Conservation (phyloP, 2,113 vertebrate species). For the Columba janthina region DNA sequence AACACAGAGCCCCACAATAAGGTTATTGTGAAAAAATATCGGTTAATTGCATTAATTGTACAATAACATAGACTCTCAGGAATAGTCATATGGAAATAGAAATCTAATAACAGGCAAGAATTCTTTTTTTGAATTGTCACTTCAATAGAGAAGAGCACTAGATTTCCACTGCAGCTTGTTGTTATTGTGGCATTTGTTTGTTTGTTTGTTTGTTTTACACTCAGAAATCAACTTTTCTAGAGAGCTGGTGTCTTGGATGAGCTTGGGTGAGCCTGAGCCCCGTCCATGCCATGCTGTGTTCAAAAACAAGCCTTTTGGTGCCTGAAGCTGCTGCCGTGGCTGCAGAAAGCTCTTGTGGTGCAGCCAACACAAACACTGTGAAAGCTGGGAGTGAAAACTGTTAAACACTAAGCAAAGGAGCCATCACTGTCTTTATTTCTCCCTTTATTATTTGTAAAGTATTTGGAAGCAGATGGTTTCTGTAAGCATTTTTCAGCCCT, state of each 20-base stretch:
- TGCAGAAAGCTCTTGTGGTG: not conserved
- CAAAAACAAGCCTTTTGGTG: not conserved
- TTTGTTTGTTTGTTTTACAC: not conserved
- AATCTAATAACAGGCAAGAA: not conserved
- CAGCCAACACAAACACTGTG: not conserved
- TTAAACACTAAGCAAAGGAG: not conserved
- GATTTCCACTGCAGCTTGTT: not conserved
- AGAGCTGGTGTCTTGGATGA: not conserved
- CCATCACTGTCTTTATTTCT: not conserved
- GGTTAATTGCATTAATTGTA: constrained; percentile 21
- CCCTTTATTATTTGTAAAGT: not conserved
- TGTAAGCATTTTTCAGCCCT: not conserved
- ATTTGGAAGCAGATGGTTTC: not conserved
- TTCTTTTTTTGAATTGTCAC: not conserved
- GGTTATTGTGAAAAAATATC: not conserved
- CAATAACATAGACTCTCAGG: not conserved
- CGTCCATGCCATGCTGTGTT: not conserved
- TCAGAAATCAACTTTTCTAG: not conserved
- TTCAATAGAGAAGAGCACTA: not conserved
- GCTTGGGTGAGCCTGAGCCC: not conserved
- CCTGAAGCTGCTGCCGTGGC: too few relatives aligned
- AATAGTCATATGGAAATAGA: not conserved
- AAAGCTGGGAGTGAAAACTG: not conserved
- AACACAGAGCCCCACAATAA: not conserved
- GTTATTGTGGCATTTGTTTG: too few relatives aligned